Percentiles rank a stretch among this genome's conserved stretches.
phyloP scores from a whole-genome alignment of 2,888 invertebrate genomes.

The Ormyrus labotus region DNA sequence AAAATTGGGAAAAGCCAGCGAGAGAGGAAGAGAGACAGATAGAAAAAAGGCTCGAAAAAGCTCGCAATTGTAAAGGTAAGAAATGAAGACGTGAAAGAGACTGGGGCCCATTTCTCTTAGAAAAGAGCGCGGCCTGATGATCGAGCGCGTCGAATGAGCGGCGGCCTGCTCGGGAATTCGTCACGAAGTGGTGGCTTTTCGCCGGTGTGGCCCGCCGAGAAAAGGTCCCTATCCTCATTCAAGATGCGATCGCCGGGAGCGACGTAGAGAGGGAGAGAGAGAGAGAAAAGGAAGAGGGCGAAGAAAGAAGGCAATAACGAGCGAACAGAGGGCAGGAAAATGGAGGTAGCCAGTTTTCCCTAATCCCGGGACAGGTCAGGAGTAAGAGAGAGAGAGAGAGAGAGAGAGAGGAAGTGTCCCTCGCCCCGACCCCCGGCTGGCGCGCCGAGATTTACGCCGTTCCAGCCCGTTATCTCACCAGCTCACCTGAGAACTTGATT shows the following conservation, averaged over 20 bases:
- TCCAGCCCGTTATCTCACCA: conserved; percentile 63
- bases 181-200: conserved; percentile 65
- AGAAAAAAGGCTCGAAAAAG: not conserved
- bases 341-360: conserved; percentile 58
- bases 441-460: conserved; percentile 70
- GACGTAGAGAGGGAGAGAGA: conserved; percentile 35
- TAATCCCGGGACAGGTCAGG: conserved; percentile 58
- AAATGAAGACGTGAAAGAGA: conserved; percentile 51
- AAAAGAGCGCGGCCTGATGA: conserved; percentile 59
- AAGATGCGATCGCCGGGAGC: conserved; percentile 16
- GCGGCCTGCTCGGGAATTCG: conserved; percentile 63
- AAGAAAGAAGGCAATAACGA: conserved; percentile 47
- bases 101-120: conserved; percentile 3
- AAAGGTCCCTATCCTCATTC: conserved; percentile 43
- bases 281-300: conserved; percentile 1
- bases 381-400: conserved; percentile 30
- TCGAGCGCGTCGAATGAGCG: conserved; percentile 66
- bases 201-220: conserved; percentile 52
- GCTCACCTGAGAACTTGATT: conserved; percentile 65
- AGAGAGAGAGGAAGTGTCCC: conserved; percentile 60
- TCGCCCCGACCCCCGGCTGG: not conserved
- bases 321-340: conserved; percentile 54
- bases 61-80: conserved; percentile 44
- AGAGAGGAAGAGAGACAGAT: conserved; percentile 29
- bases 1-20: not conserved